Percentiles rank a stretch among this genome's conserved stretches.
phyloP scores from a whole-genome alignment of 1,140 invertebrate genomes.

The Bombus waltoni region DNA sequence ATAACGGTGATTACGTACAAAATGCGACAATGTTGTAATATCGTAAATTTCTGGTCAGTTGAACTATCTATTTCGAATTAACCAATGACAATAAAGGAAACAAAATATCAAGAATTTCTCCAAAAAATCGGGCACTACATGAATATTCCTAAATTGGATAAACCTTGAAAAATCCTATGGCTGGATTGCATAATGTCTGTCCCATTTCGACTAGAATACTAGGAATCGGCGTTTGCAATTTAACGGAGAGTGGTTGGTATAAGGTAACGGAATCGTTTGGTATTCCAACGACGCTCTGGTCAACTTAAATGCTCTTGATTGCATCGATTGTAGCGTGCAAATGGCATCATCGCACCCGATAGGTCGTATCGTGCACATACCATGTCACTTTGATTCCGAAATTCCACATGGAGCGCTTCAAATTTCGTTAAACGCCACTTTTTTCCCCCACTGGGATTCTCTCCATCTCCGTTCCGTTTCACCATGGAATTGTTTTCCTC shows the following conservation, averaged over 20 bases:
- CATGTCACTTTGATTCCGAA: neutral
- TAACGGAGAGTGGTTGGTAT: neutral
- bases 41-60: neutral
- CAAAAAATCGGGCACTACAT: neutral
- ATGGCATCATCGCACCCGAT: neutral
- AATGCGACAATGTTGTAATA: neutral
- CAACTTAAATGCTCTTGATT: conserved; percentile 28
- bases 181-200: neutral
- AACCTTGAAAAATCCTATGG: neutral
- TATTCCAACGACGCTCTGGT: neutral
- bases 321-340: conserved; percentile 31
- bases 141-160: too few species aligned
- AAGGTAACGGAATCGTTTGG: neutral
- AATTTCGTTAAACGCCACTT: neutral
- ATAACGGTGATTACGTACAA: neutral
- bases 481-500: neutral
- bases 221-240: neutral
- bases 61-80: neutral
- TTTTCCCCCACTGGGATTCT: neutral
- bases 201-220: neutral
- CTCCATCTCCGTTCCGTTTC: neutral
- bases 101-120: neutral
- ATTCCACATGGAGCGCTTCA: neutral
- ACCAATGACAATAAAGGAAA: neutral
- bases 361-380: neutral